Conservation (phyloP, 2,797 vertebrate genomes). For the Tragopan temminckii region DNA sequence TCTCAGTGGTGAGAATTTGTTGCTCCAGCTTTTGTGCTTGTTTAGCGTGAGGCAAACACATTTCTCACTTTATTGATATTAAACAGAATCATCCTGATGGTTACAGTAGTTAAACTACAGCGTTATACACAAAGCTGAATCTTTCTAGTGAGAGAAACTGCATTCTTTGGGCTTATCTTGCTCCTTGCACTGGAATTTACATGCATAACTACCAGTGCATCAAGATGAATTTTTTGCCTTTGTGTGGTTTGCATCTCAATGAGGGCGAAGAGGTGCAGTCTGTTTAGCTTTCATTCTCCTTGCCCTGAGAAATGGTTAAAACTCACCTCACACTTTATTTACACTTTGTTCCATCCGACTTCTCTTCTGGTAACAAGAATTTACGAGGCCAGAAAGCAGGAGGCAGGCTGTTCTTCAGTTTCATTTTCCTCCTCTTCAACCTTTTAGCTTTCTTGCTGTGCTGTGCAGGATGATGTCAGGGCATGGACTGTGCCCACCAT, state of each 20-base stretch:
- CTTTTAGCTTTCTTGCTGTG: neutral
- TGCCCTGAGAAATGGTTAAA: slow-evolving; percentile 56
- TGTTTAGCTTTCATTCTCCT: slow-evolving; percentile 51
- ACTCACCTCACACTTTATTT: slow-evolving; percentile 63
- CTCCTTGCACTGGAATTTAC: slow-evolving; percentile 61
- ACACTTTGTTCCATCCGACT: slow-evolving; percentile 49
- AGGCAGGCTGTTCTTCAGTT: slow-evolving; percentile 29
- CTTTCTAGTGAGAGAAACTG: slow-evolving; percentile 61
- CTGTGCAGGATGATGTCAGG: neutral
- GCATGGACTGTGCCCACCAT: neutral
- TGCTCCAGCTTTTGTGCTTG: slow-evolving; percentile 41
- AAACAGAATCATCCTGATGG: slow-evolving; percentile 46
- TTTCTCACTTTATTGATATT: slow-evolving; percentile 54
- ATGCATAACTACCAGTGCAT: slow-evolving; percentile 65
- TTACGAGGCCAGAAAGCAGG: slow-evolving; percentile 24
- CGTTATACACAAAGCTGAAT: slow-evolving; percentile 63
- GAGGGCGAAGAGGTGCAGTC: slow-evolving; percentile 44
- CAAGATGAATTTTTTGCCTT: slow-evolving; percentile 64
- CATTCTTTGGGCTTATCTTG: slow-evolving; percentile 65
- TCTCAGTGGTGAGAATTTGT: slow-evolving; percentile 8
- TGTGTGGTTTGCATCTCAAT: slow-evolving; percentile 69
- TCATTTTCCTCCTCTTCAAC: neutral
- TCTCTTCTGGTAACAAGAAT: slow-evolving; percentile 28
- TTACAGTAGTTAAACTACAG: slow-evolving; percentile 61
- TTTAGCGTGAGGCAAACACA: neutral